phyloP scores from a whole-genome alignment of 2,113 vertebrate species.

The Etia nguti region DNA sequence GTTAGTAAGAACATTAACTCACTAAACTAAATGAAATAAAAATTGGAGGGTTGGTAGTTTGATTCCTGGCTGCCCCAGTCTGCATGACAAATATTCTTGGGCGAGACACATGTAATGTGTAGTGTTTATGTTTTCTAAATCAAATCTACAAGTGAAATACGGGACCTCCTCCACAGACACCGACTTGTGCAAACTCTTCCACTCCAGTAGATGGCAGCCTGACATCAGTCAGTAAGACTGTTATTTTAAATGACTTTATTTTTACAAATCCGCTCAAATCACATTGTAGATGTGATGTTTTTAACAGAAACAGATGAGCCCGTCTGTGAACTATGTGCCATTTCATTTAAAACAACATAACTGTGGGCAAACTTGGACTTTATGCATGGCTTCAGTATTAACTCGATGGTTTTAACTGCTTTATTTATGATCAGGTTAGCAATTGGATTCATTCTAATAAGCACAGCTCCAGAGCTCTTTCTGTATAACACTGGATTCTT shows the following conservation, averaged over 20 bases:
- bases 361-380: background rate
- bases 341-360: background rate
- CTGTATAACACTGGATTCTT: background rate
- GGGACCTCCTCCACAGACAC: background rate
- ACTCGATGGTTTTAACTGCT: background rate
- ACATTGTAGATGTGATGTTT: background rate
- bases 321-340: background rate
- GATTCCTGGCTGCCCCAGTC: background rate
- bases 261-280: background rate
- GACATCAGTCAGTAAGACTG: background rate
- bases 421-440: background rate
- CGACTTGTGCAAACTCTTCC: background rate
- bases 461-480: background rate
- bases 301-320: background rate
- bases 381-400: background rate
- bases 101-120: background rate
- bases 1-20: background rate
- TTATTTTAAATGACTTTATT: background rate
- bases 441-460: background rate
- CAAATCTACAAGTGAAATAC: background rate
- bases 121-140: background rate
- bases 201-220: background rate
- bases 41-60: background rate
- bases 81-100: background rate
- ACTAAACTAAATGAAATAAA: background rate